These are phyloP conservation scores for Alitta virens DNA, from an alignment of 2,888 invertebrate species.

Conservation along the genomic window DNA sequence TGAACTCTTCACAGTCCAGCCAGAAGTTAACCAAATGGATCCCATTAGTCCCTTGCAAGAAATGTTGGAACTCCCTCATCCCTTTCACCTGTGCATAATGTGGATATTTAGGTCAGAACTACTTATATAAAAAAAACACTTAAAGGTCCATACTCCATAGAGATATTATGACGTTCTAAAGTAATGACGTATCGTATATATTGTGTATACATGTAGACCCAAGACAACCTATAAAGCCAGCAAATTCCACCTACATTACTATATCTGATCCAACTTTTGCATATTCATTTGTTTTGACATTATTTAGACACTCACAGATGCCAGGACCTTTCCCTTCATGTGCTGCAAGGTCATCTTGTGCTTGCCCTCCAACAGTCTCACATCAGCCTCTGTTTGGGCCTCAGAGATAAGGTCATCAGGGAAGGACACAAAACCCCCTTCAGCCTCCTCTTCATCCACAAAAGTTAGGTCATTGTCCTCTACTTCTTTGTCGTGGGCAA, in stretches of 20 bases:
- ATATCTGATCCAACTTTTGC: too few relatives aligned
- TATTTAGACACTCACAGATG: slow-evolving; percentile 46
- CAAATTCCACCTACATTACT: too few relatives aligned
- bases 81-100: slow-evolving; percentile 50
- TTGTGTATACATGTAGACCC: too few relatives aligned
- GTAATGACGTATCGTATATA: too few relatives aligned
- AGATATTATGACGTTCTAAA: too few relatives aligned
- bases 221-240: too few relatives aligned
- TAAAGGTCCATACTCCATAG: too few relatives aligned
- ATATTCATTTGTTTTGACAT: too few relatives aligned
- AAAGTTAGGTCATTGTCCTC: too few relatives aligned
- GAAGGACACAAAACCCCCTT: slow-evolving; percentile 47
- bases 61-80: slow-evolving; percentile 48
- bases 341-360: slow-evolving; percentile 53
- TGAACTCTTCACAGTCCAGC: slow-evolving; percentile 56
- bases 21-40: slow-evolving; percentile 52
- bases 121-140: too few relatives aligned
- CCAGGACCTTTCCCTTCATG: slow-evolving; percentile 50
- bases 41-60: slow-evolving; percentile 50
- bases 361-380: slow-evolving; percentile 50
- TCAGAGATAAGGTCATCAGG: slow-evolving; percentile 47
- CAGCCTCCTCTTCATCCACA: slow-evolving; percentile 39
- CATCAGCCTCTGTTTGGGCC: slow-evolving; percentile 51
- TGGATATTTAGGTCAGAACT: too few relatives aligned
- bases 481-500: too few relatives aligned